phyloP scores from a whole-genome alignment of 2,888 invertebrate species.

The Microplitis manilae region DNA sequence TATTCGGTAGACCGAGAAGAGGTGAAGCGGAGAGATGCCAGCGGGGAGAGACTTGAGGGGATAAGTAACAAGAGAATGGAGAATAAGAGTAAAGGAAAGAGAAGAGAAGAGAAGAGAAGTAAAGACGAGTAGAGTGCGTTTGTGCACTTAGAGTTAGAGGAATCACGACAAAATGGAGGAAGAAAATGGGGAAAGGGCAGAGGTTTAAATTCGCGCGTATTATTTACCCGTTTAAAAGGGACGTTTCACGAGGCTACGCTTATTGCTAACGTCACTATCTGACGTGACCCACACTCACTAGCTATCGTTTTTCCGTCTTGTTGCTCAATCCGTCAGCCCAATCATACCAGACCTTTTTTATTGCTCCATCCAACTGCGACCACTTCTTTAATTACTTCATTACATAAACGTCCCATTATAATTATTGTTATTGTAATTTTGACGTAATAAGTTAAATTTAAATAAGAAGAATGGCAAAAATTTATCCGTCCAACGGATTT shows the following conservation, averaged over 20 bases:
- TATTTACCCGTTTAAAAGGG: slow-evolving; percentile 29
- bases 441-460: no score
- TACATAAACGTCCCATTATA: no score
- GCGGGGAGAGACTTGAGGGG: not conserved
- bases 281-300: no score
- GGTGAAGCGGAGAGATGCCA: slow-evolving; percentile 47
- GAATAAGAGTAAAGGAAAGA: not conserved
- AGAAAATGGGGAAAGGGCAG: slow-evolving; percentile 39
- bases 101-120: not conserved
- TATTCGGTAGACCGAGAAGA: slow-evolving; percentile 6
- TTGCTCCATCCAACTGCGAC: no score
- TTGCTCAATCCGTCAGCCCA: no score
- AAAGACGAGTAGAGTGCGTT: slow-evolving; percentile 42
- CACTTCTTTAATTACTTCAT: no score
- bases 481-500: slow-evolving; percentile 42
- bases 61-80: no score
- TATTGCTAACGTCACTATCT: not conserved
- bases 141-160: slow-evolving; percentile 63
- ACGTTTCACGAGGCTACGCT: not conserved
- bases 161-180: slow-evolving; percentile 69
- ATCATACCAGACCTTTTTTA: no score
- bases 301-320: no score
- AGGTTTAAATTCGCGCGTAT: slow-evolving; percentile 27
- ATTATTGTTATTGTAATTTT: no score
- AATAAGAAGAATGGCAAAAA: not conserved